phyloP scores from a whole-genome alignment of 2,888 invertebrate genomes.

The Papilio protenor region DNA sequence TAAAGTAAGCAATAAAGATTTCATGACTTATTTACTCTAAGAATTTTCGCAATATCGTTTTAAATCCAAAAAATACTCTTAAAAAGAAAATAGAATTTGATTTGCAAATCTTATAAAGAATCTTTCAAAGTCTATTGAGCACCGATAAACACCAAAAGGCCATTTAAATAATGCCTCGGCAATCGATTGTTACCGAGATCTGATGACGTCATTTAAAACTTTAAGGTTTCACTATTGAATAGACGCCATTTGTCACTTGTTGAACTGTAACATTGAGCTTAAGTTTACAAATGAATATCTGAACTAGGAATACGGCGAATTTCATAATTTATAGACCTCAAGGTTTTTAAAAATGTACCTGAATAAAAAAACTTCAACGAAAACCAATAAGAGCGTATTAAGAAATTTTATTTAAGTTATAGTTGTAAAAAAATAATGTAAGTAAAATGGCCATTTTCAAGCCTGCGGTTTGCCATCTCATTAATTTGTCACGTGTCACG shows the following conservation, averaged over 20 bases:
- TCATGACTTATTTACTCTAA: too few species aligned
- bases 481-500: constrained; percentile 12
- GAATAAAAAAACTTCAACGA: neutral
- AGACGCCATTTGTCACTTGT: constrained; percentile 10
- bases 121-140: neutral
- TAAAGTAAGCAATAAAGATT: too few species aligned
- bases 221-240: constrained; percentile 15
- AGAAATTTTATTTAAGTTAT: neutral
- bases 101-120: neutral
- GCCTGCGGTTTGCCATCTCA: neutral
- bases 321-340: neutral
- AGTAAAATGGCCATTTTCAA: too few species aligned
- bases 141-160: constrained; percentile 15
- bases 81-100: neutral
- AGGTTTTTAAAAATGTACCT: neutral
- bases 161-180: constrained; percentile 24
- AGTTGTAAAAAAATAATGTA: too few species aligned
- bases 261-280: neutral
- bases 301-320: neutral
- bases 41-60: too few species aligned
- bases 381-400: neutral
- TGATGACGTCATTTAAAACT: constrained; percentile 21
- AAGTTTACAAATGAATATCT: neutral
- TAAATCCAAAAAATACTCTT: neutral
- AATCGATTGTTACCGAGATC: constrained; percentile 6